Evolutionary conservation across 2,888 invertebrate genomes (phyloP).

Genomic region (Tetragonula carbonaria): DNA sequence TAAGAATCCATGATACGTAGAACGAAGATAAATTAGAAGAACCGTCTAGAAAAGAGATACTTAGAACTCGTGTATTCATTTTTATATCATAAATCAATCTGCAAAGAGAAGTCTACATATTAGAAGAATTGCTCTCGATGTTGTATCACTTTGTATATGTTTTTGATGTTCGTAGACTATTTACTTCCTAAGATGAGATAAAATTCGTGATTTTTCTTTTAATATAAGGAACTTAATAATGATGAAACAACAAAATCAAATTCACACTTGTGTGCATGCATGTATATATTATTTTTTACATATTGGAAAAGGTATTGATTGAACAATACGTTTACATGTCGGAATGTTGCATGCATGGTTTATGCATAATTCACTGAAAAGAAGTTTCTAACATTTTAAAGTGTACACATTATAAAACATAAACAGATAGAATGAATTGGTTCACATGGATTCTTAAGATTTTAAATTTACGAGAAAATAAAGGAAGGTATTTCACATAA

Average conservation of each 20-base stretch:
- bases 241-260: conserved; percentile 60
- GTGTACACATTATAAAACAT: conserved; percentile 17
- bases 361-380: conserved; percentile 34
- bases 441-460: conserved; percentile 79
- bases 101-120: background rate
- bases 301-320: conserved; percentile 13
- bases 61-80: conserved; percentile 4
- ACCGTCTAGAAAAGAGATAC: background rate
- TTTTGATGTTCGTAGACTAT: conserved; percentile 35
- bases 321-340: conserved; percentile 18
- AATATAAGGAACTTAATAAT: conserved; percentile 7
- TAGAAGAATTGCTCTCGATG: conserved; percentile 24
- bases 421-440: conserved; percentile 21
- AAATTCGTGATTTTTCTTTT: conserved; percentile 26
- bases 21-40: conserved; percentile 12
- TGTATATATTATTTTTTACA: conserved; percentile 73
- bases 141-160: conserved; percentile 44
- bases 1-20: conserved; percentile 76
- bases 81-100: conserved; percentile 28
- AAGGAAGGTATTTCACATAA: conserved; percentile 43
- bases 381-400: conserved; percentile 22
- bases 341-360: conserved; percentile 39
- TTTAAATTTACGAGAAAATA: conserved; percentile 51
- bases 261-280: conserved; percentile 71
- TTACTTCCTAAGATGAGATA: conserved; percentile 36